Evolutionary conservation across 2,888 invertebrate genomes (phyloP), one percentile per base, ranked within the genome.

Genomic region (Caenorhabditis sp.): DNA sequence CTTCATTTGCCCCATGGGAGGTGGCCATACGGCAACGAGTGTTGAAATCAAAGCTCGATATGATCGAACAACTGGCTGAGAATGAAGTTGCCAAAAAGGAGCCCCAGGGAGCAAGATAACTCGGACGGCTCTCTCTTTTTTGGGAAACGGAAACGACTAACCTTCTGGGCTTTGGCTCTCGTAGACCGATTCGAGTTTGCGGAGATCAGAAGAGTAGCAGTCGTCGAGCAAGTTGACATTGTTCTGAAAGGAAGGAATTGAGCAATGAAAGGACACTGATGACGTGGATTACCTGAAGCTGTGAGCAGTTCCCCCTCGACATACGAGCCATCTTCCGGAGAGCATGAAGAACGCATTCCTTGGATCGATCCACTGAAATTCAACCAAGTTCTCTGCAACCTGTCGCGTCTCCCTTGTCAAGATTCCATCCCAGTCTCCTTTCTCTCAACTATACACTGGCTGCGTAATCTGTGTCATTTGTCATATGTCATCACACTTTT

Each of bases 301-400:
- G 55, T 35, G 83, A 53, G 67, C 83, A 86, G 28, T 87, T 86
- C 9, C 77, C 81, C 11, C 60, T 60, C 6, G 78, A 70, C 2
- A 53, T 20, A 15, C 78, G 50, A 0, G 80, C 80, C 51, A 89
- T 74, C 50, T 76, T 70, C 22, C 67, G 62, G 47, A 89, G 68
- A 1, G 86, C 86, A 1, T 82, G 51, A 15, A 87, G 69, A 3
- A 90, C 89, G 55, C 90, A 90, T 65, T 84, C 80, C 22, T 88
- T 83, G 15, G 87, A 84, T 20, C 89, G 87, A 56, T 83, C 82
- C 80, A 89, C 89, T 89, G 82, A 51, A 47, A 58, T n/a, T n/a
- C n/a, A n/a, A n/a, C 3, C 15, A 15, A 22, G 15, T 2, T 20
- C n/a, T 5, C 11, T 28, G 5, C 8, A 20, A 51, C n/a, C 20